Evolutionary conservation across 2,888 invertebrate species (phyloP).

Genomic region (Lasioglossum pauxillum): DNA sequence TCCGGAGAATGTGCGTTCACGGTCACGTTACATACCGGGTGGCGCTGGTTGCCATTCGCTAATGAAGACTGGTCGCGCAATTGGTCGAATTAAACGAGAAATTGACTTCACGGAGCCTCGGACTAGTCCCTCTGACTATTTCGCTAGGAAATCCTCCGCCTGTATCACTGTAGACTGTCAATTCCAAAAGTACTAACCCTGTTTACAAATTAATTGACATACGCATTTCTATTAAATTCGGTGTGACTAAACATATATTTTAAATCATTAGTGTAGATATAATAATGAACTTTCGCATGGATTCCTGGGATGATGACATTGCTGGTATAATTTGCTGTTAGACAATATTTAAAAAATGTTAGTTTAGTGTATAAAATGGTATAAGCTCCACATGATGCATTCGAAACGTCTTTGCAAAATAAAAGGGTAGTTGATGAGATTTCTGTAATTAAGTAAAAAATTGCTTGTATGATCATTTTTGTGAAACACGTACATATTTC

Average conservation of each 20-base stretch:
- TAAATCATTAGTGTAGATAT: background rate
- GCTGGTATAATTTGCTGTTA: background rate
- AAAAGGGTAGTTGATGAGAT: too few species aligned
- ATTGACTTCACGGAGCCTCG: constrained; percentile 21
- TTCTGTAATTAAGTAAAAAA: too few species aligned
- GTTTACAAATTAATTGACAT: background rate
- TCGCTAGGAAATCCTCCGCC: background rate
- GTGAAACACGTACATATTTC: too few species aligned
- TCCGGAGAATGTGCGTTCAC: constrained; percentile 78
- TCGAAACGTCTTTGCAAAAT: too few species aligned
- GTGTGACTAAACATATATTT: background rate
- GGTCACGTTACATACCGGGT: constrained; percentile 75
- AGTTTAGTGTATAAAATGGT: too few species aligned
- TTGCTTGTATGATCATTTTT: too few species aligned
- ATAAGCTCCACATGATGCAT: too few species aligned
- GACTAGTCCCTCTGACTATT: background rate
- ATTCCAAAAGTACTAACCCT: background rate
- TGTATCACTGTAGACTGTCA: background rate
- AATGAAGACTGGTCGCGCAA: constrained; percentile 58
- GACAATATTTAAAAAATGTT: background rate
- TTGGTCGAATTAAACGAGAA: constrained; percentile 34
- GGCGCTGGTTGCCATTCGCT: constrained; percentile 48
- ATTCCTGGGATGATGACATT: background rate
- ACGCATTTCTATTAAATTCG: background rate
- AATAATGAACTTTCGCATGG: too few species aligned